Evolutionary conservation across 2,888 invertebrate genomes (phyloP), one percentile per base, ranked within the genome.

Genomic region (Doris montereyensis): DNA sequence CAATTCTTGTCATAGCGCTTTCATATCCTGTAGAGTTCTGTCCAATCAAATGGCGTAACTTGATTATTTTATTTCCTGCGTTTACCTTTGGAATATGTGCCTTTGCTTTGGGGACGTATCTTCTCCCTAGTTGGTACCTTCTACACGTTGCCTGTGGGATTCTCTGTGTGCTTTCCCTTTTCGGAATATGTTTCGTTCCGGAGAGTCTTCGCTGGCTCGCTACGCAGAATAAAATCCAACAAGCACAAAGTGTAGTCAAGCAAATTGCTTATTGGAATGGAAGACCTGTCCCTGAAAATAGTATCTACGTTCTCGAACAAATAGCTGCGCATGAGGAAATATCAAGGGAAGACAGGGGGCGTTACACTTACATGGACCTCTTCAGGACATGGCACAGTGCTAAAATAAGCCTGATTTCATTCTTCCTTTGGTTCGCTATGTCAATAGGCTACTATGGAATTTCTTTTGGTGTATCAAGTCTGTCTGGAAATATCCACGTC

Each of bases 391-490:
- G 62, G 62, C 62, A 5, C 62, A 62, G 24, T n/a, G 24, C 24
- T 62, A 5, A 5, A 5, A 17, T 41, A 17, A 17, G 8, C 17
- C 52, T 41, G 5, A 17, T 41, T 10, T 41, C 17, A 5, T 41
- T 41, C 17, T 65, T 62, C 26, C 35, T 62, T 58, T 32, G 93
- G 93, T 92, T 92, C 79, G 89, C 91, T 32, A 89, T 91, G 17
- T 90, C 92, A 8, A 83, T 91, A 30, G 90, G 90, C 3, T 92
- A 91, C 83, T 92, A 91, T 81, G 90, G 92, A 0, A 86, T 93
- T 32, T 86, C 91, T 24, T 89, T 89, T 68, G 88, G 90, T 30
- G 84, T 92, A 3, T 91, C 92, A 0, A 90, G 89, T 65, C 86
- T 92, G 58, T 89, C 89, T 35, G 88, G 90, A 8, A 91, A 93